phyloP scores from a whole-genome alignment of 2,888 invertebrate species.

The Parnassius glacialis region DNA sequence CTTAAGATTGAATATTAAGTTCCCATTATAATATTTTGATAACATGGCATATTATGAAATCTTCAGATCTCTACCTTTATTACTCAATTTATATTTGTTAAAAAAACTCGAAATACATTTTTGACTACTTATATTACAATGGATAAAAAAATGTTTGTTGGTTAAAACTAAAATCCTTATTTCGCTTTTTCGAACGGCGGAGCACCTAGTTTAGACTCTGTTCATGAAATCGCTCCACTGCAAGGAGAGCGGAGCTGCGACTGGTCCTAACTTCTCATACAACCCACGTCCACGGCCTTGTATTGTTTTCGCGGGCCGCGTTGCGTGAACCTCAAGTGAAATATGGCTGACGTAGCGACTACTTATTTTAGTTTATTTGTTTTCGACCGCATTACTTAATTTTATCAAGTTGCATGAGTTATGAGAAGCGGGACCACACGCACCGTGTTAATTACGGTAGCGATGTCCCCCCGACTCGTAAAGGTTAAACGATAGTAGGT shows the following conservation, averaged over 20 bases:
- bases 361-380: conserved; percentile 66
- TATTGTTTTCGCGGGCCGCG: conserved; percentile 77
- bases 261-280: conserved; percentile 29
- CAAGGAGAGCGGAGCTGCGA: conserved; percentile 6
- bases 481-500: conserved; percentile 31
- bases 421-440: conserved; percentile 77
- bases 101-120: too few species aligned
- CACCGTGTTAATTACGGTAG: conserved; percentile 69
- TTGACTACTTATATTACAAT: too few species aligned
- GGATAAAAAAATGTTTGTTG: too few species aligned
- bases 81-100: too few species aligned
- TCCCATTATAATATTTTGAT: too few species aligned
- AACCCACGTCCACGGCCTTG: conserved; percentile 53
- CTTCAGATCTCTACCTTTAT: too few species aligned
- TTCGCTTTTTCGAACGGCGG: too few species aligned
- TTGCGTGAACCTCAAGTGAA: conserved; percentile 77
- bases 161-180: too few species aligned
- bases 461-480: conserved; percentile 47
- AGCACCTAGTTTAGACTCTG: too few species aligned
- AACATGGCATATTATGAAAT: too few species aligned
- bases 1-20: too few species aligned
- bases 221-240: background rate
- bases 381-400: conserved; percentile 77
- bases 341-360: conserved; percentile 74
- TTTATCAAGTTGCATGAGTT: conserved; percentile 80